A percentile compares a stretch with the other conserved stretches of the same genome.
phyloP scores from a whole-genome alignment of 2,888 invertebrate species.

The Mesorhabditis sp. region DNA sequence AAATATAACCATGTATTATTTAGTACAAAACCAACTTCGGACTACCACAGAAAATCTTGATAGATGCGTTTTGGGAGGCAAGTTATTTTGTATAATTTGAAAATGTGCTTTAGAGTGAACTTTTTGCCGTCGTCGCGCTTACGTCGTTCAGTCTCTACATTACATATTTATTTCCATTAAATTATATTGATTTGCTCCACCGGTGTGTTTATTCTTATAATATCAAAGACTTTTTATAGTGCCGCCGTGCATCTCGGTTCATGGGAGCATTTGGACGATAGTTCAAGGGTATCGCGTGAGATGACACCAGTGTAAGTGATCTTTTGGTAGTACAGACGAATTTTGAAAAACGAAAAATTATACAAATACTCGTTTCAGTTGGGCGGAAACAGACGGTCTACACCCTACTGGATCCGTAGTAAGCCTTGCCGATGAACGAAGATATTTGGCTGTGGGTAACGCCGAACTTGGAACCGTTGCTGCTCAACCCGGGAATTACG shows the following conservation, averaged over 20 bases:
- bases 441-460: neutral
- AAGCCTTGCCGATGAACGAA: neutral
- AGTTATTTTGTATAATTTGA: conserved; percentile 6
- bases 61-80: conserved; percentile 49
- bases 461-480: conserved; percentile 67
- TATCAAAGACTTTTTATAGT: conserved; percentile 11
- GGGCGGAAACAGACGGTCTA: neutral
- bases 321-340: neutral
- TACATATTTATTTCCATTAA: conserved; percentile 70
- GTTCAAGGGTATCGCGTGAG: neutral
- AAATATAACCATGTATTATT: conserved; percentile 6
- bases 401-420: neutral
- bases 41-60: conserved; percentile 37
- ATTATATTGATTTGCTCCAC: conserved; percentile 83
- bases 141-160: conserved; percentile 78
- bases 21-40: conserved; percentile 46
- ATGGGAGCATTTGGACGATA: conserved; percentile 66
- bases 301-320: neutral
- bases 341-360: neutral
- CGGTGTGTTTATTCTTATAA: conserved; percentile 13
- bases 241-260: conserved; percentile 76
- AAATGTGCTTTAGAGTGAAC: conserved; percentile 15
- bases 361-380: neutral
- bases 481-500: conserved; percentile 79
- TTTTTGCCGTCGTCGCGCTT: conserved; percentile 57